A percentile compares a stretch with the other conserved stretches of the same genome.
phyloP scores from a whole-genome alignment of 1,140 invertebrate genomes.

The Solen grandis region DNA sequence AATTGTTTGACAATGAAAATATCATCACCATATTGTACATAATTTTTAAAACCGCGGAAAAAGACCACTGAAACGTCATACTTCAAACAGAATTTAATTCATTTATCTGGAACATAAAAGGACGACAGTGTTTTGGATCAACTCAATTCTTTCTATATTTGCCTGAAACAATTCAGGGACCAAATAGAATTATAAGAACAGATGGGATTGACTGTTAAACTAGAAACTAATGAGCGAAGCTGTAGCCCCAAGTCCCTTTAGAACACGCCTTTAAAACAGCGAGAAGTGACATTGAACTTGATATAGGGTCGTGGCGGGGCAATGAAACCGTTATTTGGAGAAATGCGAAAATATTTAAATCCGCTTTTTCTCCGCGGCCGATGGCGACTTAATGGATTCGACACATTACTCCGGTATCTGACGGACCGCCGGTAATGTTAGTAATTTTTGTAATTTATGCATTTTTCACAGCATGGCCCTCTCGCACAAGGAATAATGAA shows the following conservation, averaged over 20 bases:
- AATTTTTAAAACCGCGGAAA: not conserved
- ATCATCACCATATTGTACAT: not conserved
- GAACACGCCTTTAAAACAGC: slow-evolving; percentile 32
- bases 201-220: slow-evolving; percentile 46
- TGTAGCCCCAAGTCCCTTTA: slow-evolving; percentile 15
- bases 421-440: slow-evolving; percentile 14
- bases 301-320: slow-evolving; percentile 29
- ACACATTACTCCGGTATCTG: slow-evolving; percentile 8
- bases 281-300: slow-evolving; percentile 8
- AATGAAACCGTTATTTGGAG: not conserved
- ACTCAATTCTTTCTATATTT: not conserved
- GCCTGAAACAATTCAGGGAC: not conserved
- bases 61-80: not conserved
- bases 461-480: not conserved
- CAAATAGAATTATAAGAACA: slow-evolving; percentile 31
- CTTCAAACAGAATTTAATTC: not conserved
- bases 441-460: slow-evolving; percentile 21
- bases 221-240: slow-evolving; percentile 43
- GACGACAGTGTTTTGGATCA: not conserved
- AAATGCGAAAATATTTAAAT: not conserved
- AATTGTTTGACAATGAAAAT: not conserved
- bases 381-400: not conserved
- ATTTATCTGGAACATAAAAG: not conserved
- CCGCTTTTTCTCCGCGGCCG: not conserved
- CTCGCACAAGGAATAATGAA: slow-evolving; percentile 3